Conservation (phyloP, 35 echinoderm and acorn worm genomes). For the Holothuria glaberrima region DNA sequence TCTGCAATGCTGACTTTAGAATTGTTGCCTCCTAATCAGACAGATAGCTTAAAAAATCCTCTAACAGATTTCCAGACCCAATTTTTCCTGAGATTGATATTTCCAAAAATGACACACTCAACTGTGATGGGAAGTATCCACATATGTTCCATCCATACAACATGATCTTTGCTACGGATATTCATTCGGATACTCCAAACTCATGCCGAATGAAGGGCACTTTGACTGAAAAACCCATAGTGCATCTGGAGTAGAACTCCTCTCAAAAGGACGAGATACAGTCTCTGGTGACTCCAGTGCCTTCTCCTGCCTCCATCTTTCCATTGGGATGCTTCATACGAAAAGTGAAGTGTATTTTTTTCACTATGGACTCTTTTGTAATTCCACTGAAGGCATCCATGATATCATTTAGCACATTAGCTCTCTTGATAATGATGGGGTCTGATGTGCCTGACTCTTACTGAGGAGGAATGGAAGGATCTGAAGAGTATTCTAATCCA, state of each 20-base stretch:
- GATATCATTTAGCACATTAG: conserved; percentile 28
- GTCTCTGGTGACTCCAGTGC: conserved; percentile 25
- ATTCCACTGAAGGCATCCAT: conserved; percentile 20
- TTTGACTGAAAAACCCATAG: conserved; percentile 23
- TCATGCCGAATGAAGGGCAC: conserved; percentile 55
- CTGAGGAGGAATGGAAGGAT: conserved; percentile 18
- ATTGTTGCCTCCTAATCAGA: not conserved
- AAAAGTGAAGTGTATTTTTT: not conserved
- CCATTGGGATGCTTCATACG: not conserved
- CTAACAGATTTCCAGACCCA: conserved; percentile 11
- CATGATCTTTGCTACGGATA: conserved; percentile 26
- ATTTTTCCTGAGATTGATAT: not conserved
- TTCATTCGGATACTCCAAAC: not conserved
- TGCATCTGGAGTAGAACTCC: conserved; percentile 24
- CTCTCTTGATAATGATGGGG: conserved; percentile 20
- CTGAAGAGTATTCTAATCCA: not conserved
- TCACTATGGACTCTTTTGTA: not conserved
- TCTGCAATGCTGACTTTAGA: conserved; percentile 25
- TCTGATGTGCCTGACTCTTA: conserved; percentile 22
- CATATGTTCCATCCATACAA: conserved; percentile 34
- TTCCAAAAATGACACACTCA: conserved; percentile 36
- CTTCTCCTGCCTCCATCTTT: conserved; percentile 44
- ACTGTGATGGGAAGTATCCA: conserved; percentile 16
- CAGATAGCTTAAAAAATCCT: conserved; percentile 14
- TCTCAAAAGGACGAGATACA: conserved; percentile 43